phyloP scores from a whole-genome alignment of 2,888 invertebrate genomes.

The Mythimna pallens region DNA sequence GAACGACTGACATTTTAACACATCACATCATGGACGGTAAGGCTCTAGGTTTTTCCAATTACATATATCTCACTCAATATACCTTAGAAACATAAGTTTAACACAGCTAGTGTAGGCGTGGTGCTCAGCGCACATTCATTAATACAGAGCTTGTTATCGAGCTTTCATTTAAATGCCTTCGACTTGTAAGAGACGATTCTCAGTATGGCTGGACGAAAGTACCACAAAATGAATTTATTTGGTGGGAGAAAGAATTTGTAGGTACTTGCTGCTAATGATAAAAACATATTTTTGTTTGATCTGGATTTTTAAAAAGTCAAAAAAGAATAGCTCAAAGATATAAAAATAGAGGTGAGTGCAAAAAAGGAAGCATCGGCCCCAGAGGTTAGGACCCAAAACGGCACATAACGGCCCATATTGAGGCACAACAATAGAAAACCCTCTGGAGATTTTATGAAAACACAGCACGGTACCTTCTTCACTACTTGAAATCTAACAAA shows the following conservation, averaged over 20 bases:
- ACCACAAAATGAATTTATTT: constrained; percentile 5
- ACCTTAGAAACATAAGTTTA: constrained; percentile 9
- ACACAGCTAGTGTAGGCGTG: constrained; percentile 52
- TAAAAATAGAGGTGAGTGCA: too few species aligned
- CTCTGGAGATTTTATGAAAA: not conserved
- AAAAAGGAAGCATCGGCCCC: not conserved
- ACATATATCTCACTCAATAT: not conserved
- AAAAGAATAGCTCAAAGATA: not conserved
- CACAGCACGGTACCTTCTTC: not conserved
- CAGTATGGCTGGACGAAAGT: constrained; percentile 72
- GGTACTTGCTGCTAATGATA: too few species aligned
- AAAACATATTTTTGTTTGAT: not conserved
- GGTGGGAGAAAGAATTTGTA: too few species aligned
- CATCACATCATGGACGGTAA: too few species aligned
- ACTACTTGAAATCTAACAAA: not conserved
- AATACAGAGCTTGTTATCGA: constrained; percentile 82
- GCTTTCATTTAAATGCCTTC: constrained; percentile 88
- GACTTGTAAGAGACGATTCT: constrained; percentile 77
- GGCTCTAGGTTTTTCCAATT: too few species aligned
- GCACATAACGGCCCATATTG: not conserved
- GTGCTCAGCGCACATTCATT: constrained; percentile 74
- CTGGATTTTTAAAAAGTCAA: not conserved
- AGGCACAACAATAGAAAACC: not conserved
- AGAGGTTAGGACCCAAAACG: not conserved
- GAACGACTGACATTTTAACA: too few species aligned